Evolutionary conservation across 64 coral and sea anemone genomes (phyloP), one percentile per base, ranked within the genome.

Genomic region (Pocillopora damicornis): DNA sequence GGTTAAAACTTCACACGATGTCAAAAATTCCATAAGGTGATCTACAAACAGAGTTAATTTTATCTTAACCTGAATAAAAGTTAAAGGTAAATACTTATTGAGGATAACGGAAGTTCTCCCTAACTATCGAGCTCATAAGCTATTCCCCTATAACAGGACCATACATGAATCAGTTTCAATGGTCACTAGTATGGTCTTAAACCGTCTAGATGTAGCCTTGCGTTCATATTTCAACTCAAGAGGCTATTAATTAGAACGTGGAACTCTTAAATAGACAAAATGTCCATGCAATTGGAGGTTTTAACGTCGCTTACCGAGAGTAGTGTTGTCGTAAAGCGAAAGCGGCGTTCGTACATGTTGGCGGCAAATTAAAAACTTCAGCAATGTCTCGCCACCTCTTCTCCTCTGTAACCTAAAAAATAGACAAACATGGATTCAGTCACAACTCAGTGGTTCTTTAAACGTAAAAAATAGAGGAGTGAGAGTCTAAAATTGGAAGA

Each of bases 281-380:
- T 34, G 42, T 6, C 65, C 62, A 71, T 37, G 38, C 15, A 79
- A 71, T 73, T 37, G 26, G 23, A 81, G 63, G 67, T 59, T 61
- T 68, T 37, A 16, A 35, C 75, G 22, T 76, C 58, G 75, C 85
- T 87, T 74, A 95, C 97, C 97, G 89, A 17, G 93, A 89, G 77
- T 99, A 99, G 61, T 95, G 93, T 23, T 99, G 97, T 91, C 97
- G 87, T 2, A 99, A 88, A 61, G 97, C 97, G 78, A 95, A 99
- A n/a, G 97, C 97, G 62, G 97, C 93, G 71, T 99, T 99, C 20
- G 93, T 95, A 81, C 97, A 99, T 36, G 93, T 99, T 30, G 97
- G 83, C 75, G 97, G 97, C 26, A 99, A 87, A 73, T 99, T 99
- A n/a, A 99, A 99, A 83, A 87, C 88, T 86, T 99, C 93, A 5